Evolutionary conservation across 2,888 invertebrate genomes (phyloP).

Genomic region (Arrhopalites spinosus): DNA sequence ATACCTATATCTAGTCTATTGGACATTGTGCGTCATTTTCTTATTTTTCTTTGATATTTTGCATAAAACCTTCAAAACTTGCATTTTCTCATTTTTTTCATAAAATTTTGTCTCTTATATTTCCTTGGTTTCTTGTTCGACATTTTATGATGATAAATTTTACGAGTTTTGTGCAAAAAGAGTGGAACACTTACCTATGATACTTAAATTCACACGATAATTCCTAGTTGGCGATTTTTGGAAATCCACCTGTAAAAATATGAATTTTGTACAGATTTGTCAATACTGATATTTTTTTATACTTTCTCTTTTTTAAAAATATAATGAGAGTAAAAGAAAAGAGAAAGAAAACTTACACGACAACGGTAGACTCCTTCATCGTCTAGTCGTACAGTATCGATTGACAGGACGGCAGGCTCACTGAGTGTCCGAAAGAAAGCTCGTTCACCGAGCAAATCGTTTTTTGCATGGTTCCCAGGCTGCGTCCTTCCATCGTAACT

Average conservation of each 20-base stretch:
- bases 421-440: constrained; percentile 57
- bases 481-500: constrained; percentile 55
- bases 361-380: constrained; percentile 59
- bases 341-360: constrained; percentile 57
- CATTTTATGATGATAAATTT: background rate
- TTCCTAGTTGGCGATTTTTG: constrained; percentile 59
- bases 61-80: too few relatives aligned
- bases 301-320: too few relatives aligned
- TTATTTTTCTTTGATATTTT: too few relatives aligned
- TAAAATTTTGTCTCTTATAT: too few relatives aligned
- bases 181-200: constrained; percentile 58
- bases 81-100: too few relatives aligned
- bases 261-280: too few relatives aligned
- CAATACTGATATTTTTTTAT: too few relatives aligned
- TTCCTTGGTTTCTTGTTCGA: background rate
- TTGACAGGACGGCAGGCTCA: constrained; percentile 56
- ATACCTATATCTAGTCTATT: too few relatives aligned
- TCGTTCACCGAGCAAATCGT: constrained; percentile 57
- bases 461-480: constrained; percentile 56
- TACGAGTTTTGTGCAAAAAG: background rate
- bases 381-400: constrained; percentile 56
- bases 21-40: too few relatives aligned
- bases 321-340: too few relatives aligned
- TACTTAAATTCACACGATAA: constrained; percentile 59
- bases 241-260: too few relatives aligned